These are phyloP conservation scores for Cololabis saira DNA, from an alignment of 2,113 vertebrate species.

Conservation along the genomic window DNA sequence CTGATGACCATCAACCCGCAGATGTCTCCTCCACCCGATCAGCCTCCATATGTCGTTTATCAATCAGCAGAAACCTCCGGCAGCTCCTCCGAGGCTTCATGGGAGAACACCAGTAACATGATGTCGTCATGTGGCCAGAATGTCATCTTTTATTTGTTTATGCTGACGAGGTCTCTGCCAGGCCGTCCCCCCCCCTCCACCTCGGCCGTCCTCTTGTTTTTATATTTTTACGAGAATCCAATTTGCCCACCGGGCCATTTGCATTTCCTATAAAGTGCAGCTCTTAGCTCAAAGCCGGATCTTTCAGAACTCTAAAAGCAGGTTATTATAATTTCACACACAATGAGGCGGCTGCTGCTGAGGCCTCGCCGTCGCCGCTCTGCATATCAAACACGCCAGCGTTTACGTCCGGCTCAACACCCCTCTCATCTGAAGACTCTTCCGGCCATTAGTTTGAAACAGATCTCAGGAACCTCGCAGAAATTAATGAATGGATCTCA, in stretches of 20 bases:
- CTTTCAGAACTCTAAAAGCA: conserved; percentile 83
- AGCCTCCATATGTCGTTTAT: conserved; percentile 76
- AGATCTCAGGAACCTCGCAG: conserved; percentile 56
- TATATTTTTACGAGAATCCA: conserved; percentile 83
- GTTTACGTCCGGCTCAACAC: conserved; percentile 81
- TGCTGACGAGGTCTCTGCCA: conserved; percentile 12
- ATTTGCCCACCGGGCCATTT: conserved; percentile 89
- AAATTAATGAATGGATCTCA: conserved; percentile 58
- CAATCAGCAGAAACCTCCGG: conserved; percentile 53
- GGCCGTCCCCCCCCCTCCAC: neutral
- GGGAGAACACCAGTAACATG: conserved; percentile 50
- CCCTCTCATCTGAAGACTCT: conserved; percentile 64
- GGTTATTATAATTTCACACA: conserved; percentile 67
- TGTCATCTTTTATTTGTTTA: conserved; percentile 54
- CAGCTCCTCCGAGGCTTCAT: conserved; percentile 29
- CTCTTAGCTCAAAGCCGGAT: conserved; percentile 77
- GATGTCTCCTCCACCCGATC: conserved; percentile 74
- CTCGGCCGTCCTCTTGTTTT: conserved; percentile 24
- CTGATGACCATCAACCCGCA: conserved; percentile 80
- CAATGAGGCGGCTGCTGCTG: conserved; percentile 48
- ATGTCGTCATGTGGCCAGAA: conserved; percentile 27
- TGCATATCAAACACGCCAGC: conserved; percentile 82
- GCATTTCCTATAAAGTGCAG: conserved; percentile 93
- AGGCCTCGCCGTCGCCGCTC: conserved; percentile 62
- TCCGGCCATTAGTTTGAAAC: conserved; percentile 61